These are phyloP conservation scores for Adelosebastes latens DNA, from an alignment of 2,797 vertebrate genomes.

Conservation along the genomic window DNA sequence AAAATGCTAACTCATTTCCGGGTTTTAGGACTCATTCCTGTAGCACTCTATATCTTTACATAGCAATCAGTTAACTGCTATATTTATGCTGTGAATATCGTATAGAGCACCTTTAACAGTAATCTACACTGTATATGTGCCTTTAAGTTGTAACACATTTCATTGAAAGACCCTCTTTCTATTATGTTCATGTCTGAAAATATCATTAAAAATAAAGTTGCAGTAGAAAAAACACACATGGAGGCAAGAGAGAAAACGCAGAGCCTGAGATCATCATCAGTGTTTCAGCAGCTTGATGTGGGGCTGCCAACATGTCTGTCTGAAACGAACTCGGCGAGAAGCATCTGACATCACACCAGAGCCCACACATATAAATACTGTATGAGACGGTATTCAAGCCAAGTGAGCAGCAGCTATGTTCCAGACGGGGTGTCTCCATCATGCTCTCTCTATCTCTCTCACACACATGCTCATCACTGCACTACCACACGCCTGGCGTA, in stretches of 20 bases:
- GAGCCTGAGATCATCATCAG: not conserved
- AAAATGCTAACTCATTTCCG: no score
- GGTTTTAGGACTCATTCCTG: no score
- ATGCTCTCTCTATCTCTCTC: not conserved
- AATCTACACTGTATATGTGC: not conserved
- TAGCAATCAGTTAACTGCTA: no score
- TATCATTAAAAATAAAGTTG: no score
- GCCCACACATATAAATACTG: constrained; percentile 63
- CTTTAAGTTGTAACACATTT: not conserved
- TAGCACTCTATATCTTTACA: no score
- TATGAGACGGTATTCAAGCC: constrained; percentile 46
- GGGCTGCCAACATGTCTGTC: constrained; percentile 29
- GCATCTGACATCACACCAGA: constrained; percentile 63
- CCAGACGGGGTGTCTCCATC: constrained; percentile 58
- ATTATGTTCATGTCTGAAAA: no score
- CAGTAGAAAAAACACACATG: not conserved
- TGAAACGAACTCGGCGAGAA: constrained; percentile 19
- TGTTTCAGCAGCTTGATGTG: constrained; percentile 32
- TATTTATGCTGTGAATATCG: no score
- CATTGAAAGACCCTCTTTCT: not conserved
- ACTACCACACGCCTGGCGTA: not conserved
- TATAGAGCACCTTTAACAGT: no score
- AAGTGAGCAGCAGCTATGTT: constrained; percentile 71
- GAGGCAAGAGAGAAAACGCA: not conserved
- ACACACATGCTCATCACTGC: constrained; percentile 4